phyloP scores from a whole-genome alignment of 2,113 vertebrate species.

The Cygnus atratus region DNA sequence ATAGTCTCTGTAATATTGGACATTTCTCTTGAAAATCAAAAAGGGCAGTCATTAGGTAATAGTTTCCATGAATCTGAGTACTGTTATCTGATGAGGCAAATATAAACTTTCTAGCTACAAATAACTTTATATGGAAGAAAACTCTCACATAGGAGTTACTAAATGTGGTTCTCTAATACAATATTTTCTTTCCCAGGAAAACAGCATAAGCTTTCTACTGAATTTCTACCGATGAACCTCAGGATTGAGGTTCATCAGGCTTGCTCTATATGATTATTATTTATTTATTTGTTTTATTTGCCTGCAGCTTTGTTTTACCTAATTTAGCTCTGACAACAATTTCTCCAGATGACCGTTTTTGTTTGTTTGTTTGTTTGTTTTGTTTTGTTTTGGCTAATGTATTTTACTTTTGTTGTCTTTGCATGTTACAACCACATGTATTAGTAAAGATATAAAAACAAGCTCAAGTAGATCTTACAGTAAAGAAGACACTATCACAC shows the following conservation, averaged over 20 bases:
- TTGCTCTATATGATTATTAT: not conserved
- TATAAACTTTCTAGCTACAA: not conserved
- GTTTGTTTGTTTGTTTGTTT: too few relatives aligned
- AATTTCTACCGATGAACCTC: not conserved
- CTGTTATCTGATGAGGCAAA: not conserved
- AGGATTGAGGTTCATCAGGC: not conserved
- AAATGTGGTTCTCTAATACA: too few relatives aligned
- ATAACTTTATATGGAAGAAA: not conserved
- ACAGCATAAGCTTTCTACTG: not conserved
- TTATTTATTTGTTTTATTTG: not conserved
- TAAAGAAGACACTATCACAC: not conserved
- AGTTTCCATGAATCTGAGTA: not conserved
- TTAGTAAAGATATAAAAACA: not conserved
- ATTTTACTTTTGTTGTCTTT: not conserved
- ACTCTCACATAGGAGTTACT: not conserved
- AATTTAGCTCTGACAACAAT: not conserved
- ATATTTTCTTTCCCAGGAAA: not conserved
- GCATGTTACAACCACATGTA: not conserved
- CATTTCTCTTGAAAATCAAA: not conserved
- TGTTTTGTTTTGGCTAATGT: too few relatives aligned
- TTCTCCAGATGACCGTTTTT: not conserved
- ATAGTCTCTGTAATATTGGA: not conserved
- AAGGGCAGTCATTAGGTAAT: not conserved
- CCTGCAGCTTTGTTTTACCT: not conserved
- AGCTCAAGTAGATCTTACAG: not conserved